Base-by-base conservation (phyloP, 2,113 vertebrate genomes). In the Poecile atricapillus region DNA sequence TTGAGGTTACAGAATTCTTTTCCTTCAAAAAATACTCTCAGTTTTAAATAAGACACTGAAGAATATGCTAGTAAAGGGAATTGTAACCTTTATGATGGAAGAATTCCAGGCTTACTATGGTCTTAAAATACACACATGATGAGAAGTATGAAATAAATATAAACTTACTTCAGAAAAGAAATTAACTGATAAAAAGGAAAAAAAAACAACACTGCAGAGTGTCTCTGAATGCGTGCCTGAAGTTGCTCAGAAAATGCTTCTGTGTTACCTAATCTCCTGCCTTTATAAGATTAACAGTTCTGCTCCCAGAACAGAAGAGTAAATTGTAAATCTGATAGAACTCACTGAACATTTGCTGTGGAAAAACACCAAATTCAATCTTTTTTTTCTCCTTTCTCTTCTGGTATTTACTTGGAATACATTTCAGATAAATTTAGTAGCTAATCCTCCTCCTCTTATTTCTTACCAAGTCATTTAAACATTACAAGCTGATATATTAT, bases 211-310 rank as follows among this genome's bases (percentile, higher is more conserved):
- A 27, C 9, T 35, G 28, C 53, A 47, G 47, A 21, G 58, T 17
- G 35, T 8, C 74, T 71, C 56, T 39, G 21, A 67, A 78, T 0
- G 0, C 35, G 30, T 1, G 4, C 15, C 35, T 2, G 0, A 87
- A 63, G 37, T 10, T 53, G 46, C 63, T 67, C 63, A 87, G 27
- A 74, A 91, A 82, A 83, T 33, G 12, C 22, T 60, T 30, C 24
- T 41, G 19, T 68, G 62, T 20, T 56, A 56, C 33, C 27, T 25
- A 35, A 87, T 47, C 64, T 39, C 16, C 43, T 55, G 13, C 46
- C 58, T 87, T 75, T 23, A 5, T 13, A 59, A 76, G 87, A 85
- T 31, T 55, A 87, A 78, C 12, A 82, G 65, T n/a, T 71, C 64
- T 75, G 27, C 19, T 85, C 73, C 37, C 24, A 21, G 35, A 47